phyloP scores from a whole-genome alignment of 1,140 invertebrate genomes.

The Dolichoris vasculosae region DNA sequence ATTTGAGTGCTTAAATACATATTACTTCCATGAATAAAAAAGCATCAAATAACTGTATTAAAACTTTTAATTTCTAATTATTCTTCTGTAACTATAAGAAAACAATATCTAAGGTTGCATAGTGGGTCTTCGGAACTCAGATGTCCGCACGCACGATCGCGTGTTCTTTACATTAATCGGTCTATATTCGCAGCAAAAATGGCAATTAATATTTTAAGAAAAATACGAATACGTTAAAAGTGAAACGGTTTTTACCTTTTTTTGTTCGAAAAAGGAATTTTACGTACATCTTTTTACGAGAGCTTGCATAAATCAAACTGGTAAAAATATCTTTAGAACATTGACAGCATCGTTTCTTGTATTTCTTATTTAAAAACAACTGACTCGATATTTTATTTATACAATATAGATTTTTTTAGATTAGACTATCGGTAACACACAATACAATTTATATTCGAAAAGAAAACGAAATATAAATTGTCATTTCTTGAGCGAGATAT shows the following conservation, averaged over 20 bases:
- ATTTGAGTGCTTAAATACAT: no score
- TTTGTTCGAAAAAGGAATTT: background rate
- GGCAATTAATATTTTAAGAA: slow-evolving; percentile 59
- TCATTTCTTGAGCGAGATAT: no score
- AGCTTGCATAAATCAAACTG: slow-evolving; percentile 16
- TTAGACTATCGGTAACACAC: no score
- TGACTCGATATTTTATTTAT: no score
- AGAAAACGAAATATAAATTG: no score
- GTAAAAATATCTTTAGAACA: background rate
- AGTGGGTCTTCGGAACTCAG: background rate
- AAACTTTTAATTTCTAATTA: slow-evolving; percentile 39
- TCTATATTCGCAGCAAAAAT: slow-evolving; percentile 52
- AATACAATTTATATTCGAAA: no score
- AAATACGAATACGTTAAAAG: background rate
- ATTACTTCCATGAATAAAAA: no score
- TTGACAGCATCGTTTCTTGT: no score
- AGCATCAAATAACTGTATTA: background rate
- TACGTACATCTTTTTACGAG: background rate
- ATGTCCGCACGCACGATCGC: slow-evolving; percentile 23
- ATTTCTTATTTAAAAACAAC: no score
- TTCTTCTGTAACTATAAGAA: background rate
- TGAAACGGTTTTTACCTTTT: slow-evolving; percentile 24
- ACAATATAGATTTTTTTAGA: no score
- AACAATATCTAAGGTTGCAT: background rate
- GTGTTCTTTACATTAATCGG: slow-evolving; percentile 54